phyloP scores from a whole-genome alignment of 2,797 vertebrate genomes.

The Enteromius unitaeniatus region DNA sequence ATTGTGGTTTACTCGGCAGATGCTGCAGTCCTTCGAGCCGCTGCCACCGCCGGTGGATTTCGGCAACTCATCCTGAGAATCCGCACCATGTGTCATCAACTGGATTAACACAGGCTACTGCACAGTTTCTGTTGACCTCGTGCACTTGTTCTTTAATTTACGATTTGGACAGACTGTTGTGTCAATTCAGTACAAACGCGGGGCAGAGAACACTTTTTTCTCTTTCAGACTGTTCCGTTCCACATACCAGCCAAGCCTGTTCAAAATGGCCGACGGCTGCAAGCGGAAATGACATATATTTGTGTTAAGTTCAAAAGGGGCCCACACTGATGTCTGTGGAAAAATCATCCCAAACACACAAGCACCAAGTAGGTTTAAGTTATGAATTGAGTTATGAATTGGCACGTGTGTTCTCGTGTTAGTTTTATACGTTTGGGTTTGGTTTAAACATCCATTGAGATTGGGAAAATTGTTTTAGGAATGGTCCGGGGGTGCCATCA shows the following conservation, averaged over 20 bases:
- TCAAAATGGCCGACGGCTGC: constrained; percentile 95
- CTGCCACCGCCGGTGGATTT: constrained; percentile 57
- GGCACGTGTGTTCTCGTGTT: neutral
- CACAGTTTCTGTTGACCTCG: neutral
- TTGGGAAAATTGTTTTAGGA: neutral
- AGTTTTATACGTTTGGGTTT: neutral
- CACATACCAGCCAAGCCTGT: constrained; percentile 64
- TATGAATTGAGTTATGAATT: neutral
- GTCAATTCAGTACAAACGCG: neutral
- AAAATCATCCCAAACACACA: neutral
- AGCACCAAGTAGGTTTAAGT: constrained; percentile 4
- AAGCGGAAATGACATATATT: constrained; percentile 90
- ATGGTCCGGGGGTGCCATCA: neutral
- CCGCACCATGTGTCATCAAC: constrained; percentile 42
- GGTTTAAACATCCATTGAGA: neutral
- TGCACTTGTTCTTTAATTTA: neutral
- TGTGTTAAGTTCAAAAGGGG: constrained; percentile 64
- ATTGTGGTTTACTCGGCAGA: constrained; percentile 52
- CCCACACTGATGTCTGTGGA: neutral
- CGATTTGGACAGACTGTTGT: neutral
- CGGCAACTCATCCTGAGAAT: constrained; percentile 51
- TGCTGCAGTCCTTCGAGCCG: constrained; percentile 59
- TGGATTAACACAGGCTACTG: neutral
- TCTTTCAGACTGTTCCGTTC: constrained; percentile 56
- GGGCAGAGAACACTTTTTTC: neutral